Evolutionary conservation across 2,113 vertebrate genomes (phyloP).

Genomic region (Rynchops niger): DNA sequence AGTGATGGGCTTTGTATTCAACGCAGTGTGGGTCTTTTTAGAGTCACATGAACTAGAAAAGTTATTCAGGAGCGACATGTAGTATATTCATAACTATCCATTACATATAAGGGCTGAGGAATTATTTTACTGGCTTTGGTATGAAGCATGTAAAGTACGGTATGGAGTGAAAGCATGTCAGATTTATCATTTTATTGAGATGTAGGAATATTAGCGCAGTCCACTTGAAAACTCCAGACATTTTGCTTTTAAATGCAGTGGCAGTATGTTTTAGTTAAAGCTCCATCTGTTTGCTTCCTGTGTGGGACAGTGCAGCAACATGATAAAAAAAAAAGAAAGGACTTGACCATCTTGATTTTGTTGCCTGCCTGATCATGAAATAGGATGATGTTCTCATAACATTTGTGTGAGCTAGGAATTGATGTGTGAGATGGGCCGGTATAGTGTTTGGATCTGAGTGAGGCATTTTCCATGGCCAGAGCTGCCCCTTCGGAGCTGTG

Average conservation of each 20-base stretch:
- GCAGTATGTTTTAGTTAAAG: slow-evolving; percentile 60
- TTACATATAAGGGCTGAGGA: neutral
- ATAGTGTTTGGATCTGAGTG: neutral
- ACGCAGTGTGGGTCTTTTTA: neutral
- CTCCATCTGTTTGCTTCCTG: slow-evolving; percentile 30
- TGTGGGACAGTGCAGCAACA: neutral
- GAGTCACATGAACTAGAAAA: neutral
- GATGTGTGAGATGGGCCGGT: slow-evolving; percentile 6
- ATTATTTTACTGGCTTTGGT: neutral
- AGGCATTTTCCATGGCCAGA: neutral
- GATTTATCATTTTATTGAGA: slow-evolving; percentile 82
- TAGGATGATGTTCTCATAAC: neutral
- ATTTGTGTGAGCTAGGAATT: slow-evolving; percentile 9
- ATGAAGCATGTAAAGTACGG: neutral
- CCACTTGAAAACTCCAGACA: slow-evolving; percentile 66
- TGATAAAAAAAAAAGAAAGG: neutral
- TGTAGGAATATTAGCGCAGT: slow-evolving; percentile 61
- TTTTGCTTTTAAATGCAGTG: slow-evolving; percentile 66
- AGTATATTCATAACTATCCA: neutral
- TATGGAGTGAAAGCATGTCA: slow-evolving; percentile 16
- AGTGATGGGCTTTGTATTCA: neutral
- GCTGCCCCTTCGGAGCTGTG: neutral
- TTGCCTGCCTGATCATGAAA: slow-evolving; percentile 32
- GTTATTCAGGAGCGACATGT: neutral
- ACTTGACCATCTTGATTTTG: slow-evolving; percentile 39